phyloP scores from a whole-genome alignment of 2,888 invertebrate genomes.

The Seira sanloemensis region DNA sequence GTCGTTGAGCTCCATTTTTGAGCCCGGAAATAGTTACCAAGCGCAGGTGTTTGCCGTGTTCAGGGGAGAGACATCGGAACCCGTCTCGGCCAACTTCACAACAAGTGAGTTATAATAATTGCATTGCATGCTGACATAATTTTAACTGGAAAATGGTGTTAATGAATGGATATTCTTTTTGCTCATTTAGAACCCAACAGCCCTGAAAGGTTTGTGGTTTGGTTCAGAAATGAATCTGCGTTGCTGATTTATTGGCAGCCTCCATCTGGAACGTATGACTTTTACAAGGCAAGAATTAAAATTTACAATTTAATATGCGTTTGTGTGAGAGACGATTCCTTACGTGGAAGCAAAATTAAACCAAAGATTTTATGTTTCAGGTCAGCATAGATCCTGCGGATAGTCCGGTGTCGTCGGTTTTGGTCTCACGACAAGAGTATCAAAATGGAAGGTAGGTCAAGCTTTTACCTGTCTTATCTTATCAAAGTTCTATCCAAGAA shows the following conservation, averaged over 20 bases:
- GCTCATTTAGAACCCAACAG: slow-evolving; percentile 54
- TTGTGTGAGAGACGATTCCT: not conserved
- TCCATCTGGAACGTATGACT: slow-evolving; percentile 54
- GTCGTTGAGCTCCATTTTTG: slow-evolving; percentile 52
- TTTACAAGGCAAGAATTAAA: slow-evolving; percentile 58
- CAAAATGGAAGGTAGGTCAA: slow-evolving; percentile 33
- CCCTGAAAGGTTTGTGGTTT: slow-evolving; percentile 66
- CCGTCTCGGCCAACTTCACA: slow-evolving; percentile 53
- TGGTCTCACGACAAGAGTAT: slow-evolving; percentile 61
- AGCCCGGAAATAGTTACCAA: slow-evolving; percentile 65
- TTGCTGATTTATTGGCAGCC: slow-evolving; percentile 66
- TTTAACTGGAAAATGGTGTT: no score
- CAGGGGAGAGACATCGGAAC: slow-evolving; percentile 38
- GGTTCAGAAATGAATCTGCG: slow-evolving; percentile 66
- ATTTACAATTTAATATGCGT: no score
- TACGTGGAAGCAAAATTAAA: no score
- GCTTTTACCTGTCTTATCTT: no score
- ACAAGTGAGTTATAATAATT: slow-evolving; percentile 44
- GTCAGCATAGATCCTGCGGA: slow-evolving; percentile 58
- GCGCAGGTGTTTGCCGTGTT: slow-evolving; percentile 59
- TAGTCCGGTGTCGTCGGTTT: slow-evolving; percentile 46
- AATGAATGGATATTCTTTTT: slow-evolving; percentile 17
- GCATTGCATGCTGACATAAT: no score
- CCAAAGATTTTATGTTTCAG: slow-evolving; percentile 24
- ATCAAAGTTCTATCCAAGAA: no score